Evolutionary conservation across 2,888 invertebrate genomes (phyloP), one percentile per base, ranked within the genome.

Genomic region (Dysmachus trigonus): DNA sequence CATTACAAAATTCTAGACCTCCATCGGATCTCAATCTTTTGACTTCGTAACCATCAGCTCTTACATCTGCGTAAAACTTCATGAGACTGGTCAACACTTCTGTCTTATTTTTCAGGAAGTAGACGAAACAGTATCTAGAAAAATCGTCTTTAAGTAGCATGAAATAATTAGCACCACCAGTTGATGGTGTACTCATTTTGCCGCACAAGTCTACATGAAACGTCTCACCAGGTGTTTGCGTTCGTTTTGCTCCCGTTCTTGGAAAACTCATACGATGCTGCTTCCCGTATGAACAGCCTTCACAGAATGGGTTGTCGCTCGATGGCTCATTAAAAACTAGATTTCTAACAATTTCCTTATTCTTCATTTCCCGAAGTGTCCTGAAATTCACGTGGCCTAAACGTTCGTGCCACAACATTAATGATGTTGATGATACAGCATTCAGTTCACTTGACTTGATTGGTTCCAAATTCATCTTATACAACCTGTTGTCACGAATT

Each of bases 131-230:
- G 83, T 88, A 88, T 85, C 86, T 86, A 2, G 88, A 88, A 83
- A 62, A 88, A 77, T 88, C 88, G 71, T 88, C 88, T 82, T 88
- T 88, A 27, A 89, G 22, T 31, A 88, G 27, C 87, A 88, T 85
- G 38, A 88, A 88, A 87, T 88, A 89, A 83, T 88, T 88, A n/a
- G 88, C 86, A 15, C 89, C 88, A 72, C 87, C 87, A 85, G 87
- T 81, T 53, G 88, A 89, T 47, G 86, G 84, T 8, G 73, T 41
- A 10, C 88, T 86, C 88, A 88, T 88, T 51, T 87, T 85, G 1
- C 87, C 88, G 85, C 88, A 88, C 8, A 89, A 47, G 83, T 88
- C 88, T 13, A 87, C 87, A 86, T 88, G 89, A 81, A 88, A 87
- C 0, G 86, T 76, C 76, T 87, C 86, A 38, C 87, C 87, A 33